Percentiles rank a stretch among this genome's conserved stretches.
Evolutionary conservation across 2,113 vertebrate species (phyloP).

Genomic region (Ammodytes marinus): DNA sequence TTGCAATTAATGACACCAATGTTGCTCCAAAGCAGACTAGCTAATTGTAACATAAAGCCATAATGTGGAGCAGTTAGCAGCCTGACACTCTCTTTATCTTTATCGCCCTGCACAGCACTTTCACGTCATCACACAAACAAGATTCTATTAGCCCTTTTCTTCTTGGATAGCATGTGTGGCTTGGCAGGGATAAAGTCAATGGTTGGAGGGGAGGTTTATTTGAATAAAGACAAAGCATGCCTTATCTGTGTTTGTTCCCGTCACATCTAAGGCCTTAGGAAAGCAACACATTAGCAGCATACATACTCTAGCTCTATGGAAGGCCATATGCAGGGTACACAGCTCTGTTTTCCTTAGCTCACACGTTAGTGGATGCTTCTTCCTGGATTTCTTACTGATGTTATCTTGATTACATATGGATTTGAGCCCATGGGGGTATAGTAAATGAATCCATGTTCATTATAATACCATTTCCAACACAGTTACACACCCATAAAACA

Average conservation of each 20-base stretch:
- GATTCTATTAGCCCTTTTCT: conserved; percentile 36
- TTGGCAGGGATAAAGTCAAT: conserved; percentile 59
- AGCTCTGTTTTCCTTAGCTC: conserved; percentile 24
- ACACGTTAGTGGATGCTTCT: neutral
- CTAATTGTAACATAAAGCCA: conserved; percentile 46
- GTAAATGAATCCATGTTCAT: conserved; percentile 8
- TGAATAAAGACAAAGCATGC: conserved; percentile 58
- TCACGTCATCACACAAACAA: conserved; percentile 44
- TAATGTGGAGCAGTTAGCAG: conserved; percentile 50
- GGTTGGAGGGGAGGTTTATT: conserved; percentile 51
- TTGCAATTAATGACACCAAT: conserved; percentile 21
- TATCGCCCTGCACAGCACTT: conserved; percentile 33
- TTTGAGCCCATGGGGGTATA: conserved; percentile 5
- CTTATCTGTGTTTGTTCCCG: conserved; percentile 70
- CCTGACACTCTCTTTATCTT: conserved; percentile 47
- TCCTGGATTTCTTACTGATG: neutral
- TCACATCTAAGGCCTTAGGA: conserved; percentile 60
- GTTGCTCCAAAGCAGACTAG: conserved; percentile 22
- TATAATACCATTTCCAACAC: neutral
- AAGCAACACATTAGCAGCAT: conserved; percentile 50
- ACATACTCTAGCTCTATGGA: conserved; percentile 25
- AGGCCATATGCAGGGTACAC: conserved; percentile 11
- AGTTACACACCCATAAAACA: conserved; percentile 3
- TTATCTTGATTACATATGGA: conserved; percentile 1
- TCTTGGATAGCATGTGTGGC: conserved; percentile 37